Percentiles rank a stretch among this genome's conserved stretches.
phyloP scores from a whole-genome alignment of 2,888 invertebrate species.

The Agrilus cyanescens region DNA sequence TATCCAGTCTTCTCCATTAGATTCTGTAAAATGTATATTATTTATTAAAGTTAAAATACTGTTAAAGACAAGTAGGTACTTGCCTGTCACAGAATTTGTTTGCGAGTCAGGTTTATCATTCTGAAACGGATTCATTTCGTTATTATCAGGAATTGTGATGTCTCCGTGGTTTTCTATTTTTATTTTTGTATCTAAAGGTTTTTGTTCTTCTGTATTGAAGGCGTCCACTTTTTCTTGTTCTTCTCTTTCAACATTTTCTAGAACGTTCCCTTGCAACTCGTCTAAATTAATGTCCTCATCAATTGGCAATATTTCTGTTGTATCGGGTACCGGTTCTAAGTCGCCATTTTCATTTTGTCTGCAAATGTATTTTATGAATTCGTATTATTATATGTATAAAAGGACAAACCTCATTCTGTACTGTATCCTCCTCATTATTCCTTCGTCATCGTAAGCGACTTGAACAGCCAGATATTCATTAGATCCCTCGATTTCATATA shows the following conservation, averaged over 20 bases:
- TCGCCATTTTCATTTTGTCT: slow-evolving; percentile 32
- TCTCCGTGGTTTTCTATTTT: not conserved
- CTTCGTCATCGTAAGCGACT: slow-evolving; percentile 30
- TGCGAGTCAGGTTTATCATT: too few relatives aligned
- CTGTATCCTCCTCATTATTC: slow-evolving; percentile 32
- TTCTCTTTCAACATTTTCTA: slow-evolving; percentile 1
- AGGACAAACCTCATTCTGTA: slow-evolving; percentile 29
- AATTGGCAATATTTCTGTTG: slow-evolving; percentile 27
- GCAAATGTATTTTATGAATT: slow-evolving; percentile 8
- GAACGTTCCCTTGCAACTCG: not conserved
- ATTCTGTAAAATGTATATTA: not conserved
- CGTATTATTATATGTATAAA: too few relatives aligned
- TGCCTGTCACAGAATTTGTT: too few relatives aligned
- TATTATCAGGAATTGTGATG: not conserved
- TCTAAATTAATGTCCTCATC: slow-evolving; percentile 10
- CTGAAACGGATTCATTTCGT: not conserved
- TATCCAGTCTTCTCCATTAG: not conserved
- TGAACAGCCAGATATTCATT: slow-evolving; percentile 33
- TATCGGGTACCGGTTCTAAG: slow-evolving; percentile 31
- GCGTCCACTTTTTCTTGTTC: not conserved
- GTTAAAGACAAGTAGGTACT: too few relatives aligned
- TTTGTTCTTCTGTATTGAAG: not conserved
- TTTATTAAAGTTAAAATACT: too few relatives aligned
- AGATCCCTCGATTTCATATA: slow-evolving; percentile 30
- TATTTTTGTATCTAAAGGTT: slow-evolving; percentile 1